Conservation (phyloP, 1,140 invertebrate species). For the Oryctes rhinoceros region DNA sequence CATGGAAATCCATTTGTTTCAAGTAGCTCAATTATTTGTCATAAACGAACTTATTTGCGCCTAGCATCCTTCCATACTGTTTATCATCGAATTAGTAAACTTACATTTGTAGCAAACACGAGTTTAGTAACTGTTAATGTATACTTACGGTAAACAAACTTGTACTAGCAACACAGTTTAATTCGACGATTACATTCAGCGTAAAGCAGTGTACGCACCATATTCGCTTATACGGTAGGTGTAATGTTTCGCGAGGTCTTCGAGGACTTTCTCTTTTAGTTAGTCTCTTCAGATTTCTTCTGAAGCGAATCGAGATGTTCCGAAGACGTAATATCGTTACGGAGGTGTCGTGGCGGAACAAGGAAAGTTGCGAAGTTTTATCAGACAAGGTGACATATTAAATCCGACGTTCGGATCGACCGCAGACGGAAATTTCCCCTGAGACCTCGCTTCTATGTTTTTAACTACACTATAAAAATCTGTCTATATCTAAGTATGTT, state of each 20-base stretch:
- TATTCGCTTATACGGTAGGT: background rate
- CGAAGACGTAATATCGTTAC: conserved; percentile 39
- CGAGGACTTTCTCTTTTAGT: conserved; percentile 5
- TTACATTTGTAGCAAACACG: too few species aligned
- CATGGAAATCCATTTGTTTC: too few species aligned
- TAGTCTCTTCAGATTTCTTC: conserved; percentile 16
- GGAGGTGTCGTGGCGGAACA: conserved; percentile 38
- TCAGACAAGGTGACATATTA: conserved; percentile 50
- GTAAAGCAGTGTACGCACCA: background rate
- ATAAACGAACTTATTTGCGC: too few species aligned
- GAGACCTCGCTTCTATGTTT: conserved; percentile 44
- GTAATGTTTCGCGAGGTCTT: conserved; percentile 9
- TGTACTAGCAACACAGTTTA: too few species aligned
- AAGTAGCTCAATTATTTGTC: too few species aligned
- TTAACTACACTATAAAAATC: conserved; percentile 46
- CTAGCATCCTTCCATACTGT: too few species aligned
- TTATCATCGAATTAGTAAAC: too few species aligned
- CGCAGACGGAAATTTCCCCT: conserved; percentile 47
- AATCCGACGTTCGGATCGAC: conserved; percentile 49
- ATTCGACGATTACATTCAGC: too few species aligned
- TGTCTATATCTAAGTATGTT: conserved; percentile 44
- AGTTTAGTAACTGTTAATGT: too few species aligned
- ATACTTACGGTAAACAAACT: too few species aligned
- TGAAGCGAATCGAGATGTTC: conserved; percentile 34
- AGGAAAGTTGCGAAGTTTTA: conserved; percentile 46